These are phyloP conservation scores for Cololabis saira DNA, from an alignment of 2,113 vertebrate species.

Conservation along the genomic window DNA sequence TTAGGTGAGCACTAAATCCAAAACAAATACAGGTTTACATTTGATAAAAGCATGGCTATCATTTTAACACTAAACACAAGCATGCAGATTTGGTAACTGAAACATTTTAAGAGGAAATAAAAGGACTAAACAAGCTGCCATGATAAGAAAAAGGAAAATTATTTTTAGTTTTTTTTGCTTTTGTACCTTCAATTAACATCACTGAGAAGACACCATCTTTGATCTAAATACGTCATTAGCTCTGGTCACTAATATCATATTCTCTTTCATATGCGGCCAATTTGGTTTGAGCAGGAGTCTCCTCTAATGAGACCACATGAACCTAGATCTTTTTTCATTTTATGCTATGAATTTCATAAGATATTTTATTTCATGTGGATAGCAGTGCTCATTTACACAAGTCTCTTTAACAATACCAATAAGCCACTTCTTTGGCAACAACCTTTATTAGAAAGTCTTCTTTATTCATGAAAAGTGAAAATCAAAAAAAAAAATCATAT, in stretches of 20 bases:
- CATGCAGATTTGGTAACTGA: background rate
- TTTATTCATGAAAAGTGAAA: slow-evolving; percentile 18
- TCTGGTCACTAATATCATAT: slow-evolving; percentile 51
- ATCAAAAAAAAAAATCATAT: background rate
- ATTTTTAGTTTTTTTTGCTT: slow-evolving; percentile 4
- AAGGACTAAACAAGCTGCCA: background rate
- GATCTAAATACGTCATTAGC: slow-evolving; percentile 53
- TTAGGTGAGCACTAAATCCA: background rate
- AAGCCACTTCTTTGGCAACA: slow-evolving; percentile 6
- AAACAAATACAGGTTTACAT: too few relatives aligned
- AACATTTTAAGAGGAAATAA: slow-evolving; percentile 1
- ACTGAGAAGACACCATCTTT: slow-evolving; percentile 39
- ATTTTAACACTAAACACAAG: background rate
- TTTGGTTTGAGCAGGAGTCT: slow-evolving; percentile 26
- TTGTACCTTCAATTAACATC: slow-evolving; percentile 29
- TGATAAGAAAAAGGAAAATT: slow-evolving; percentile 1
- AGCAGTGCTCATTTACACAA: slow-evolving; percentile 35
- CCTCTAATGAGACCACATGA: slow-evolving; percentile 32
- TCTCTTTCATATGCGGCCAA: slow-evolving; percentile 65
- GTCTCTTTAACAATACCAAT: background rate
- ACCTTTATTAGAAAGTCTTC: background rate
- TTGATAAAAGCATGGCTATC: too few relatives aligned
- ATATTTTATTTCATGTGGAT: slow-evolving; percentile 55
- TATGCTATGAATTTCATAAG: slow-evolving; percentile 29
- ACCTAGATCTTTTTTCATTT: slow-evolving; percentile 47